Evolutionary conservation across 2,888 invertebrate species (phyloP).

Genomic region (Pachymerium ferrugineum): DNA sequence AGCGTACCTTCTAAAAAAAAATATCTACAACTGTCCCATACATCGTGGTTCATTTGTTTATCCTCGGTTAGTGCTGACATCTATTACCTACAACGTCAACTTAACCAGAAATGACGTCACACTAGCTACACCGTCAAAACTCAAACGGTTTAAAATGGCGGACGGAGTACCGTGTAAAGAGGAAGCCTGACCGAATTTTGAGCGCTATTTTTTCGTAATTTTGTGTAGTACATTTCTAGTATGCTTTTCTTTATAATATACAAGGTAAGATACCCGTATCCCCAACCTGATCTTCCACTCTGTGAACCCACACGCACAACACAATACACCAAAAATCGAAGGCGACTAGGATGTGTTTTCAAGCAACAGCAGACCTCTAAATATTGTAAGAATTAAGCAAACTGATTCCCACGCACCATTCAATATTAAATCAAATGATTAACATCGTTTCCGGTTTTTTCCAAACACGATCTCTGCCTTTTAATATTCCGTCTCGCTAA

Average conservation of each 20-base stretch:
- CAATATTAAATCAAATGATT: not conserved
- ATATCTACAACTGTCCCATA: no score
- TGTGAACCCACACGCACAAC: no score
- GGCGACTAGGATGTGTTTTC: not conserved
- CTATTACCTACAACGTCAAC: not conserved
- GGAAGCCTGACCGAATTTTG: conserved; percentile 15
- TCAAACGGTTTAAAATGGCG: not conserved
- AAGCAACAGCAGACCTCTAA: not conserved
- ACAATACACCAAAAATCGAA: not conserved
- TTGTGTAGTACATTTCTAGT: not conserved
- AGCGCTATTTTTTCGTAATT: not conserved
- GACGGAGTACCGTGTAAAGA: conserved; percentile 1
- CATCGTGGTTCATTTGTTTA: no score
- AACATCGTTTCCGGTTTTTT: no score
- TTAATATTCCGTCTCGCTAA: no score
- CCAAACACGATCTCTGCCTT: no score
- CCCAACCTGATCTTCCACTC: not conserved
- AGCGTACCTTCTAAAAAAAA: no score
- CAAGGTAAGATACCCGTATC: not conserved
- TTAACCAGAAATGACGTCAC: not conserved
- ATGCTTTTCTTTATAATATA: not conserved
- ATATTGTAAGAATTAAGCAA: not conserved
- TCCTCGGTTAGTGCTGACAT: not conserved
- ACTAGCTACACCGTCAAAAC: not conserved
- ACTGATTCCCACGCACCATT: not conserved